Base-by-base conservation (phyloP, 2,113 vertebrate genomes). In the Scomber japonicus region DNA sequence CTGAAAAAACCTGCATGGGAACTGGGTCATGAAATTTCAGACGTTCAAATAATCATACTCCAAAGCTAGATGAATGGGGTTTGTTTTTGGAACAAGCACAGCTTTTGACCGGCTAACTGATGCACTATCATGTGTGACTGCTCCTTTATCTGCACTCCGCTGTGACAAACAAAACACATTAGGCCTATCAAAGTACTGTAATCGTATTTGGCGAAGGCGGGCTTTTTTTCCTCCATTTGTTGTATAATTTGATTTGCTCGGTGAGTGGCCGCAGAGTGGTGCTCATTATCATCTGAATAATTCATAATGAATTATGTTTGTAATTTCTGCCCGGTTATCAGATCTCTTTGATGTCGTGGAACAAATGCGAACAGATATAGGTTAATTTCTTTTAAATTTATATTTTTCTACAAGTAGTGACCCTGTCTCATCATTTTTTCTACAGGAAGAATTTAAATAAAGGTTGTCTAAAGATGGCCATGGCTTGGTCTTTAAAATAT, bases 211-310 rank as follows among this genome's bases (percentile, higher is more conserved):
- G 65, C 49, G 40, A 57, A 78, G 65, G 31, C 54, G 24, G 24
- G 78, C 64, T 64, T 65, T 73, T 83, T 71, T 72, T 46, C 13
- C 8, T 49, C 40, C 71, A 63, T 83, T 75, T 69, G 75, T 83
- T 80, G 73, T 82, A 45, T 88, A 81, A 92, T 88, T 82, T 71
- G 75, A 87, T 90, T 87, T 91, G 69, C 80, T 66, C 46, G 24
- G 75, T 62, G 65, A 85, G 79, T 64, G 81, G 83, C 80, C 77
- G 65, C 60, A 59, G 82, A 74, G 63, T 35, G 57, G 71, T 40
- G 40, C 80, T 85, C 68, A 74, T 87, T 90, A 82, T 70, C 84
- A 64, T 75, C 51, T 78, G 78, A 85, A 90, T 89, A 77, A 88
- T 89, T 87, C 80, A 88, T 40, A 51, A 76, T 46, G 51, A 82